phyloP scores from a whole-genome alignment of 1,140 invertebrate genomes.

The Oryzaephilus surinamensis region DNA sequence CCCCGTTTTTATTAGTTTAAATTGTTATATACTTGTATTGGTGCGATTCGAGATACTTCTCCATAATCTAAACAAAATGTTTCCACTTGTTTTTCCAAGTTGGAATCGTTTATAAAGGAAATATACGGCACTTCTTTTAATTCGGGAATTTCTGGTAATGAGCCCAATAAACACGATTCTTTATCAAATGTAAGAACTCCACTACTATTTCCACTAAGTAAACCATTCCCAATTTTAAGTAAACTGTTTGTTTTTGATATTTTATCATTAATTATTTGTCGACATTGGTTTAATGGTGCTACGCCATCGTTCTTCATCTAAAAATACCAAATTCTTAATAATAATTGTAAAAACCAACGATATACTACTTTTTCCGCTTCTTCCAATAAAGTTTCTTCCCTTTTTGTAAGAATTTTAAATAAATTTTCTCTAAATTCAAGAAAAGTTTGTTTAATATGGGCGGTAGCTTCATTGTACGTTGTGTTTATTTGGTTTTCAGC shows the following conservation, averaged over 20 bases:
- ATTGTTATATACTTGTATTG: slow-evolving; percentile 22
- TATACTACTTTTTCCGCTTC: slow-evolving; percentile 17
- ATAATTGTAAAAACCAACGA: not conserved
- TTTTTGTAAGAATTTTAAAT: slow-evolving; percentile 13
- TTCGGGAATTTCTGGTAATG: slow-evolving; percentile 23
- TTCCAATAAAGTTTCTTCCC: slow-evolving; percentile 17
- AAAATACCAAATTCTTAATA: not conserved
- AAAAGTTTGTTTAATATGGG: slow-evolving; percentile 20
- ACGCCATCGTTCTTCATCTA: slow-evolving; percentile 20
- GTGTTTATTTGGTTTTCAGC: slow-evolving; percentile 20
- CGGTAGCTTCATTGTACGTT: slow-evolving; percentile 17
- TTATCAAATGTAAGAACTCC: slow-evolving; percentile 18
- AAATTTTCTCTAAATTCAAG: slow-evolving; percentile 15
- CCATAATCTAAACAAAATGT: slow-evolving; percentile 20
- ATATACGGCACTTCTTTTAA: slow-evolving; percentile 29
- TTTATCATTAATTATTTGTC: too few species aligned
- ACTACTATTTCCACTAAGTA: slow-evolving; percentile 22
- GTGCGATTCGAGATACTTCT: slow-evolving; percentile 20
- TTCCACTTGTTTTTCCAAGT: slow-evolving; percentile 14
- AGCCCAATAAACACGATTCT: slow-evolving; percentile 20
- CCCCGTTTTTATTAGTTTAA: not conserved
- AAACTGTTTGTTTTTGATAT: too few species aligned
- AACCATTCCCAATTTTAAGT: too few species aligned
- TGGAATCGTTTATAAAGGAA: slow-evolving; percentile 21
- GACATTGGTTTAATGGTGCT: slow-evolving; percentile 18